These are phyloP conservation scores for Drosophila fuyamai DNA, from an alignment of 1,140 invertebrate species.

Conservation along the genomic window DNA sequence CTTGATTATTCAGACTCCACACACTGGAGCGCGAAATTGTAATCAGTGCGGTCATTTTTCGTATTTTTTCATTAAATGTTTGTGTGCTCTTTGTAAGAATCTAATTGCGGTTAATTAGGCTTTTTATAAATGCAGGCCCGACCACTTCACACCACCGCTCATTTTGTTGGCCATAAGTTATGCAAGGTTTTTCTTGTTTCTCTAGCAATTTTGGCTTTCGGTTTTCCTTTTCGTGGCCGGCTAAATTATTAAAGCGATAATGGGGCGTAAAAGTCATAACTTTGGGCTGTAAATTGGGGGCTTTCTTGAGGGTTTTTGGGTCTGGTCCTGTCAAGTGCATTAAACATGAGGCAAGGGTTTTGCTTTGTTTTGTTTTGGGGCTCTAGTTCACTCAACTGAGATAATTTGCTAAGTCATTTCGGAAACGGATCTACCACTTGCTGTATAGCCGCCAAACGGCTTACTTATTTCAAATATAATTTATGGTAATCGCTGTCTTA, in stretches of 20 bases:
- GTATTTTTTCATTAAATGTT: slow-evolving; percentile 40
- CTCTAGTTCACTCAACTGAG: slow-evolving; percentile 21
- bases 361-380: slow-evolving; percentile 5
- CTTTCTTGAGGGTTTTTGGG: slow-evolving; percentile 36
- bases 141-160: slow-evolving; percentile 4
- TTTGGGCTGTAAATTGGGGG: slow-evolving; percentile 46
- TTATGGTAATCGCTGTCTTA: slow-evolving; percentile 63
- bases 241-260: slow-evolving; percentile 79
- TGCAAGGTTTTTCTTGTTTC: slow-evolving; percentile 30
- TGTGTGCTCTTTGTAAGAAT: slow-evolving; percentile 50
- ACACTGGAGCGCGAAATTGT: slow-evolving; percentile 21
- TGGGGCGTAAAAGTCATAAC: slow-evolving; percentile 75
- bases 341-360: slow-evolving; percentile 48
- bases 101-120: slow-evolving; percentile 67
- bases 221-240: slow-evolving; percentile 29
- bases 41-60: slow-evolving; percentile 18
- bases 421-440: slow-evolving; percentile 31
- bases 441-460: slow-evolving; percentile 33
- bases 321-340: slow-evolving; percentile 52
- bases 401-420: slow-evolving; percentile 21
- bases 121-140: slow-evolving; percentile 32
- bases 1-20: slow-evolving; percentile 45
- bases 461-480: slow-evolving; percentile 43
- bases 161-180: slow-evolving; percentile 35
- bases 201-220: slow-evolving; percentile 38